These are phyloP conservation scores for Carettochelys insculpta DNA, from an alignment of 2,113 vertebrate species.

Conservation along the genomic window DNA sequence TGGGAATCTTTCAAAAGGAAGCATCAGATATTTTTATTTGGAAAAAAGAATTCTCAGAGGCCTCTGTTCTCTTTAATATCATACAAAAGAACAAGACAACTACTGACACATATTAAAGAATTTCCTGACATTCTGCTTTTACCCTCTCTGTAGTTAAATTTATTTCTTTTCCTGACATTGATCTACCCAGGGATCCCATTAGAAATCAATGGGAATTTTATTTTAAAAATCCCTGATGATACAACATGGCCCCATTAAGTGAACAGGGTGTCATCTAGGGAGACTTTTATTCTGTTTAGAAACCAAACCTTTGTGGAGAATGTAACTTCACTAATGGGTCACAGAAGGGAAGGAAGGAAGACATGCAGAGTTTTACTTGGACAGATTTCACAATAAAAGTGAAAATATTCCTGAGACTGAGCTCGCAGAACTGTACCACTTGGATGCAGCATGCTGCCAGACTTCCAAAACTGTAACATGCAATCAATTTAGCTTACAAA, in stretches of 20 bases:
- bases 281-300: slow-evolving; percentile 61
- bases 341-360: slow-evolving; percentile 17
- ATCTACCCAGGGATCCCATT: slow-evolving; percentile 28
- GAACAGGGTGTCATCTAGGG: slow-evolving; percentile 49
- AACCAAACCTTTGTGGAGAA: slow-evolving; percentile 38
- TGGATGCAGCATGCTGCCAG: slow-evolving; percentile 62
- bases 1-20: not conserved
- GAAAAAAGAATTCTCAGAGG: slow-evolving; percentile 23
- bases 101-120: not conserved
- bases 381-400: slow-evolving; percentile 68
- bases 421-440: slow-evolving; percentile 40
- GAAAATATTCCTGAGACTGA: slow-evolving; percentile 65
- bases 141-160: not conserved
- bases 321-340: slow-evolving; percentile 14
- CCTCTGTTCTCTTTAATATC: not conserved
- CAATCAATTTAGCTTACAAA: slow-evolving; percentile 74
- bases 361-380: slow-evolving; percentile 1
- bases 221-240: not conserved
- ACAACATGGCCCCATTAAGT: slow-evolving; percentile 46
- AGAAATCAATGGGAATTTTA: slow-evolving; percentile 56
- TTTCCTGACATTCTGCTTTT: not conserved
- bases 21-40: not conserved
- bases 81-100: not conserved
- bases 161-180: slow-evolving; percentile 12
- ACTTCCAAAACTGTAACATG: slow-evolving; percentile 72